phyloP scores from a whole-genome alignment of 1,140 invertebrate genomes.

The Bombus difficillimus region DNA sequence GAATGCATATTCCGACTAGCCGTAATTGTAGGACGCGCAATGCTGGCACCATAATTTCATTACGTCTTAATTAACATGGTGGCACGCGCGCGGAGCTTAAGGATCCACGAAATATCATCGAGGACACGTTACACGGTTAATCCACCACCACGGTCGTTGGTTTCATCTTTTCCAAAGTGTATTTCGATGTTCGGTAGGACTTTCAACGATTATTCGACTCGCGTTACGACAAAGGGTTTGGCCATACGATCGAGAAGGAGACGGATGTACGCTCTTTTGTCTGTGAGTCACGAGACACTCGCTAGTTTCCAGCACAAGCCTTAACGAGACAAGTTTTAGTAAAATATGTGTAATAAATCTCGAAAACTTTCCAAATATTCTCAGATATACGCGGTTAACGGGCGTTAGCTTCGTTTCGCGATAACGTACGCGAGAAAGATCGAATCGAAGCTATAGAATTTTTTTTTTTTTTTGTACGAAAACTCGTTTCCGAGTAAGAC shows the following conservation, averaged over 20 bases:
- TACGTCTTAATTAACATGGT: constrained; percentile 65
- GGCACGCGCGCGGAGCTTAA: constrained; percentile 27
- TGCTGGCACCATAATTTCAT: constrained; percentile 60
- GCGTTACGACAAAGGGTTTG: no score
- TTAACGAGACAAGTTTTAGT: not conserved
- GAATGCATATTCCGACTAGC: constrained; percentile 47
- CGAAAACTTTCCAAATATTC: no score
- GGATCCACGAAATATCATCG: constrained; percentile 48
- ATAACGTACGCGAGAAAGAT: rapidly evolving
- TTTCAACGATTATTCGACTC: not conserved
- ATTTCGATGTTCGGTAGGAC: not conserved
- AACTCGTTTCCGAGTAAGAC: no score
- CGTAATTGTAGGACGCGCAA: constrained; percentile 54
- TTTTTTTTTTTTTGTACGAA: not conserved
- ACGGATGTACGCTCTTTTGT: no score
- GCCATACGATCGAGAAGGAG: no score
- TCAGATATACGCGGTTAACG: not conserved
- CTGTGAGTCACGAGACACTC: not conserved
- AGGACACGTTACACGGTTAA: constrained; percentile 24
- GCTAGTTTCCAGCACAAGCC: not conserved
- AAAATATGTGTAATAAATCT: not conserved
- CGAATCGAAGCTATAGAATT: not conserved
- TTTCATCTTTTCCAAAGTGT: not conserved
- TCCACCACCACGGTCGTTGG: not conserved
- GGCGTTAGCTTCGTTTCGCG: not conserved